A percentile compares a stretch with the other conserved stretches of the same genome.
Evolutionary conservation across 2,113 vertebrate species (phyloP).

Genomic region (Carassius auratus): DNA sequence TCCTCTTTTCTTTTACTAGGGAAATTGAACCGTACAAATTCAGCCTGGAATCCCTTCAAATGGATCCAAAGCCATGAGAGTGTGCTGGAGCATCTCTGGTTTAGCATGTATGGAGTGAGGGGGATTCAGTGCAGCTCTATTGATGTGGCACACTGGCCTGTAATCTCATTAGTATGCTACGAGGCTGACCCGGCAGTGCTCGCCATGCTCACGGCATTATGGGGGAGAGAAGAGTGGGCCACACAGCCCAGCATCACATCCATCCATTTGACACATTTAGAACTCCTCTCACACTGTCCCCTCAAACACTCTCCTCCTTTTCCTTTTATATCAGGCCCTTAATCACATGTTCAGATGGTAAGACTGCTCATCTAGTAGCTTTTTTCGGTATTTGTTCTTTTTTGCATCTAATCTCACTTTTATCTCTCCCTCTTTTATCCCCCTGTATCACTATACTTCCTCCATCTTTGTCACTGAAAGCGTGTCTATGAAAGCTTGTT

Average conservation of each 20-base stretch:
- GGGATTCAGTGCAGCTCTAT: slow-evolving; percentile 22
- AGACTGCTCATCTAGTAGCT: background rate
- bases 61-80: background rate
- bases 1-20: slow-evolving; percentile 5
- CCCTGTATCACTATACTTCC: background rate
- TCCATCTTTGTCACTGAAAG: slow-evolving; percentile 17
- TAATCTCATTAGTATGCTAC: slow-evolving; percentile 61
- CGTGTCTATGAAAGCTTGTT: background rate
- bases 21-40: background rate
- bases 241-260: slow-evolving; percentile 50
- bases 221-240: slow-evolving; percentile 52
- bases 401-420: slow-evolving; percentile 31
- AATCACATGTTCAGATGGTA: background rate
- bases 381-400: slow-evolving; percentile 10
- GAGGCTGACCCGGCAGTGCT: slow-evolving; percentile 47
- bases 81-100: background rate
- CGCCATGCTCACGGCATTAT: slow-evolving; percentile 54
- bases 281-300: slow-evolving; percentile 46
- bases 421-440: slow-evolving; percentile 9
- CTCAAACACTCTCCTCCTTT: slow-evolving; percentile 29
- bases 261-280: slow-evolving; percentile 57
- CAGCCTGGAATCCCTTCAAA: slow-evolving; percentile 5
- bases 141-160: slow-evolving; percentile 54
- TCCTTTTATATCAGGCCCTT: background rate
- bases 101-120: slow-evolving; percentile 55